A percentile compares a stretch with the other conserved stretches of the same genome.
Conservation (phyloP, 2,797 vertebrate species). For the Craterocephalus amniculus region DNA sequence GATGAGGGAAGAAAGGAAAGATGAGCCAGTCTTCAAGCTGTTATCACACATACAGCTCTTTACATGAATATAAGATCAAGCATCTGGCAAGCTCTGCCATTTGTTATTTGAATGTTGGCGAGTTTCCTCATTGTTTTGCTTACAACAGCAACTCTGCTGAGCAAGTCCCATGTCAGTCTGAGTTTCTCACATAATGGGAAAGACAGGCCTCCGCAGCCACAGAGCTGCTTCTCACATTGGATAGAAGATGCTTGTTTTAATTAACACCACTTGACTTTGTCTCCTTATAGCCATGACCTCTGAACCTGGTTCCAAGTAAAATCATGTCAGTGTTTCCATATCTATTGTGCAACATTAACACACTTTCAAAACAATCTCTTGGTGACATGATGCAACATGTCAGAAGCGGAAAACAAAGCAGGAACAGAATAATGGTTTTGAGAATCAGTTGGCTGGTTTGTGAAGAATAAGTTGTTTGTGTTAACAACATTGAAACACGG, state of each 20-base stretch:
- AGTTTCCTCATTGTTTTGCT: conserved; percentile 38
- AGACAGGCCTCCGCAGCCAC: conserved; percentile 28
- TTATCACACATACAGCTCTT: neutral
- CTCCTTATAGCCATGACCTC: conserved; percentile 48
- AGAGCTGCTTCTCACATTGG: conserved; percentile 60
- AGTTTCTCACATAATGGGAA: conserved; percentile 34
- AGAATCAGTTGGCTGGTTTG: neutral
- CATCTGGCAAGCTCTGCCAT: neutral
- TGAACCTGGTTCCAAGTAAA: conserved; percentile 39
- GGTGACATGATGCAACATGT: conserved; percentile 11
- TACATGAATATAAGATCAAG: neutral
- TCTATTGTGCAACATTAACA: conserved; percentile 24
- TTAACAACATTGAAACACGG: neutral
- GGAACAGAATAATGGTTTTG: neutral
- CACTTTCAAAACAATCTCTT: conserved; percentile 22
- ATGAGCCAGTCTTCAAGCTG: conserved; percentile 4
- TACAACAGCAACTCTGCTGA: conserved; percentile 54
- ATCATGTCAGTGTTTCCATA: conserved; percentile 39
- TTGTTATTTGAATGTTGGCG: conserved; percentile 4
- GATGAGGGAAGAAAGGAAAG: conserved; percentile 5
- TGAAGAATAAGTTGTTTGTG: neutral
- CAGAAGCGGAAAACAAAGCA: neutral
- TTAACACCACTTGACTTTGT: conserved; percentile 63
- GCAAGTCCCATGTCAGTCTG: conserved; percentile 35
- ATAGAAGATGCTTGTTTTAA: conserved; percentile 71